phyloP scores from a whole-genome alignment of 2,797 vertebrate genomes.

The Etheostoma perlongum region DNA sequence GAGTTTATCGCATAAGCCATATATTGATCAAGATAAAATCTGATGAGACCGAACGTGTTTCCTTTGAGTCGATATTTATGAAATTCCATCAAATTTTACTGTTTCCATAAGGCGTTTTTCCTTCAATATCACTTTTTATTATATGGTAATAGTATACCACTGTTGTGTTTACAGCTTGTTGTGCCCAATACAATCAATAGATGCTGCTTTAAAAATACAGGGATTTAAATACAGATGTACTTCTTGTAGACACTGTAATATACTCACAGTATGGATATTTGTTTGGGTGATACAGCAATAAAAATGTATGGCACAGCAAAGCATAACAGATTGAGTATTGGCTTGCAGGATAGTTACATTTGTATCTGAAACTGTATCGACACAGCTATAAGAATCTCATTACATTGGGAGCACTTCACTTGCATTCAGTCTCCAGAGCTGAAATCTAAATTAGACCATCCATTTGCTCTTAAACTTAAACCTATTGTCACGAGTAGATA shows the following conservation, averaged over 20 bases:
- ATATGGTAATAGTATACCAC: too few species aligned
- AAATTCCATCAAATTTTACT: too few species aligned
- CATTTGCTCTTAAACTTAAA: constrained; percentile 23
- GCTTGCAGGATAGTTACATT: constrained; percentile 13
- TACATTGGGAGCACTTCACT: constrained; percentile 6
- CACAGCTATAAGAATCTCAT: constrained; percentile 6
- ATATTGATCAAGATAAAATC: too few species aligned
- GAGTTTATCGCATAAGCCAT: too few species aligned
- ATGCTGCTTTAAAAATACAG: not conserved
- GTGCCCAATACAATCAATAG: not conserved
- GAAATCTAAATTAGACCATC: constrained; percentile 18
- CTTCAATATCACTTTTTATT: too few species aligned
- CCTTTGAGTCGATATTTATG: too few species aligned
- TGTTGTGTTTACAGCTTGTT: not conserved
- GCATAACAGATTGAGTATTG: constrained; percentile 2
- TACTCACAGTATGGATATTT: not conserved
- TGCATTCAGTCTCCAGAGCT: not conserved
- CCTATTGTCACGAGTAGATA: not conserved
- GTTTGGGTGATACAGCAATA: constrained; percentile 9
- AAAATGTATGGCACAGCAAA: constrained; percentile 19
- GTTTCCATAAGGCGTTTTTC: too few species aligned
- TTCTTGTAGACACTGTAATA: not conserved
- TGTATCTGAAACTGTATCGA: constrained; percentile 21
- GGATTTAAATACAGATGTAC: not conserved
- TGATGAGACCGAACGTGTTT: too few species aligned